Percentiles rank a stretch among this genome's conserved stretches.
Evolutionary conservation across 2,888 invertebrate species (phyloP).

Genomic region (Nasonia oneida): DNA sequence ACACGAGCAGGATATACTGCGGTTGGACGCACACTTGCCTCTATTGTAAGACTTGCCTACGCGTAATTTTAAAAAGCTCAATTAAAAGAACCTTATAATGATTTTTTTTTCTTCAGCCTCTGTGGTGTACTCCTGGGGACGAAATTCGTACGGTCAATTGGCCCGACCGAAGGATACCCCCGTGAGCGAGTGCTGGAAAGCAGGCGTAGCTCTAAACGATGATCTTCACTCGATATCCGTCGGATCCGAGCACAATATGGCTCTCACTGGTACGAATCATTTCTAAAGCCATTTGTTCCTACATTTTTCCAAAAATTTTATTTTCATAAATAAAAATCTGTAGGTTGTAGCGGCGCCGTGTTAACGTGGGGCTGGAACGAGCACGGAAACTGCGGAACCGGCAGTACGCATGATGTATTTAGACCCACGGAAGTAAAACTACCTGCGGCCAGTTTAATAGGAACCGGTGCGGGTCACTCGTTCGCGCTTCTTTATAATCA

Average conservation of each 20-base stretch:
- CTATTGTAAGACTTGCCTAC: conserved; percentile 68
- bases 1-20: conserved; percentile 70
- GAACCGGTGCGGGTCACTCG: conserved; percentile 78
- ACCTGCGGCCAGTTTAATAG: conserved; percentile 67
- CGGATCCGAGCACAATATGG: conserved; percentile 91
- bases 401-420: conserved; percentile 79
- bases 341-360: conserved; percentile 83
- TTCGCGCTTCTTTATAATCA: conserved; percentile 74
- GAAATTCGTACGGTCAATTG: conserved; percentile 90
- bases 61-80: background rate
- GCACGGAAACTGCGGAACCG: conserved; percentile 91
- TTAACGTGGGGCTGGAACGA: conserved; percentile 96
- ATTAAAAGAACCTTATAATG: background rate
- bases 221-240: conserved; percentile 82
- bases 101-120: conserved; percentile 78
- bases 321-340: background rate
- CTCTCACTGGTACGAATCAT: conserved; percentile 78
- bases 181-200: conserved; percentile 60
- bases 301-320: background rate
- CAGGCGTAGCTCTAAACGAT: conserved; percentile 74
- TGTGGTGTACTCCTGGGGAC: conserved; percentile 87
- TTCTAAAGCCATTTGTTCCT: background rate
- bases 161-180: conserved; percentile 79
- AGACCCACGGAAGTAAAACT: conserved; percentile 77
- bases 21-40: conserved; percentile 90